Conservation (phyloP, 1,140 invertebrate genomes). For the Meloidogyne hapla region DNA sequence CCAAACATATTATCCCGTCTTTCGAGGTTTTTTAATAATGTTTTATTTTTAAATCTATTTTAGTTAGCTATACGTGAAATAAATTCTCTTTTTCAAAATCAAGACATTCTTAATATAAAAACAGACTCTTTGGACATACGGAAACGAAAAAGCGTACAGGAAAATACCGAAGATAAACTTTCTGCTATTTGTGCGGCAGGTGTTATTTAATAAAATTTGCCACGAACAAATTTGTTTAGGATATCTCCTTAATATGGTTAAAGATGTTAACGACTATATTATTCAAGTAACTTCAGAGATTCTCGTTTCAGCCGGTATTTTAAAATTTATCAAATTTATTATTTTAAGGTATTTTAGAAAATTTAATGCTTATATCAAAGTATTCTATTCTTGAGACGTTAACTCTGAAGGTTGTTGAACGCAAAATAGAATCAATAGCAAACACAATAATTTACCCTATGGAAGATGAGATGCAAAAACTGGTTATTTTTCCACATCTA, state of each 20-base stretch:
- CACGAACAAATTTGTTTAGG: constrained; percentile 30
- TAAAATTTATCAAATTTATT: not conserved
- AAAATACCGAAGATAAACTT: constrained; percentile 47
- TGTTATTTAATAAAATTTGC: constrained; percentile 3
- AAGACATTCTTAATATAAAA: constrained; percentile 41
- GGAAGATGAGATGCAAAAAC: constrained; percentile 49
- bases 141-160: constrained; percentile 36
- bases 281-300: not conserved
- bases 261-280: constrained; percentile 50
- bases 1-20: constrained; percentile 50
- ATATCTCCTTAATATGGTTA: constrained; percentile 47
- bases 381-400: constrained; percentile 34
- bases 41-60: constrained; percentile 20
- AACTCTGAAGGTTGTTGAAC: constrained; percentile 41
- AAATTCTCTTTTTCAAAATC: constrained; percentile 41
- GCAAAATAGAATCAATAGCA: constrained; percentile 46
- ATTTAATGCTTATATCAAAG: constrained; percentile 34
- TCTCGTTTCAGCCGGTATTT: not conserved
- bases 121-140: constrained; percentile 32
- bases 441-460: constrained; percentile 48
- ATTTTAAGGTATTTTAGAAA: constrained; percentile 13
- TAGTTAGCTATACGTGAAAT: constrained; percentile 42
- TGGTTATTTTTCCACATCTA: constrained; percentile 27
- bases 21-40: constrained; percentile 40
- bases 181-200: constrained; percentile 47